Evolutionary conservation across 2,888 invertebrate species (phyloP), one percentile per base, ranked within the genome.

Genomic region (Crocallis elinguaria): DNA sequence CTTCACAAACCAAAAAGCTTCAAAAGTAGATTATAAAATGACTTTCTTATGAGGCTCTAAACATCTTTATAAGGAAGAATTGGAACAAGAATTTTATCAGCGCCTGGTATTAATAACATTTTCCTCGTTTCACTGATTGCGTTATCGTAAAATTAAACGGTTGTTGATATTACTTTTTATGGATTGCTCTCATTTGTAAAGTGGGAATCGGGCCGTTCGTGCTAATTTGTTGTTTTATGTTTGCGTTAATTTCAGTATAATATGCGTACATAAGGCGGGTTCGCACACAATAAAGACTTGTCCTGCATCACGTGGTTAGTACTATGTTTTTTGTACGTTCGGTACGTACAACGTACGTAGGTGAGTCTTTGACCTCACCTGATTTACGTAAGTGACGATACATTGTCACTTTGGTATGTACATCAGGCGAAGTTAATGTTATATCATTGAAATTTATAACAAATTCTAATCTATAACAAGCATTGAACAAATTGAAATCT

Each of bases 111-210:
- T 49, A 55, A 36, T 41, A 54, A 46, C 38, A 53, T 46, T 44
- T 51, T 53, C 57, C 19, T 33, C 53, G 51, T 53, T 66, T 59
- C 57, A 59, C 57, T 66, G 59, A 57, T 58, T 56, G 45, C 49
- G 52, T 49, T 57, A 57, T 66, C 67, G 57, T 75, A 66, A 76
- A 69, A 60, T 62, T 68, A 71, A 64, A 76, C 62, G 62, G 48
- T 45, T 41, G 57, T 58, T 56, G 45, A 68, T 67, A 71, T 70
- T 63, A 41, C 60, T 69, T 68, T 67, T 71, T 74, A 62, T 57
- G 54, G 64, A 54, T 49, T 48, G 57, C 55, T 60, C 58, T 60
- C 61, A 41, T 64, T 70, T 57, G 57, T 66, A 51, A 48, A 48
- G 52, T 56, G 46, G 45, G 48, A 51, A 52, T 27, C 37, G 30